These are phyloP conservation scores for Enteromius viviparus DNA, from an alignment of 2,797 vertebrate species.

Conservation along the genomic window DNA sequence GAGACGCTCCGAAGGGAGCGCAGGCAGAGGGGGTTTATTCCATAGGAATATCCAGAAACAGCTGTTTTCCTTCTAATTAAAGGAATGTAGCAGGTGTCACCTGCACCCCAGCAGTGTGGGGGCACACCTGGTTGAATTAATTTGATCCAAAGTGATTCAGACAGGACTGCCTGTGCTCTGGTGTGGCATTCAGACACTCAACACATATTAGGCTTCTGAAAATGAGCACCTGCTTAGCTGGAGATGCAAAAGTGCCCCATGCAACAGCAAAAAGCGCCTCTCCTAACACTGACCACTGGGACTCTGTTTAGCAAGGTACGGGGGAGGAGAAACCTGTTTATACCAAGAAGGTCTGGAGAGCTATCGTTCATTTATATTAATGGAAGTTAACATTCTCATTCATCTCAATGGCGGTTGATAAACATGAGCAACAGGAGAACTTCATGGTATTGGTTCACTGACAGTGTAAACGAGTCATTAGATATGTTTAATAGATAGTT, in stretches of 20 bases:
- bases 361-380: background rate
- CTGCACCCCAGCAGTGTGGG: constrained; percentile 70
- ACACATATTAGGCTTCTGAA: constrained; percentile 70
- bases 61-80: constrained; percentile 82
- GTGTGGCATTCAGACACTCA: constrained; percentile 49
- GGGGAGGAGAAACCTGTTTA: background rate
- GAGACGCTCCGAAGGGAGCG: constrained; percentile 48
- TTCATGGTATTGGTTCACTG: background rate
- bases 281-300: constrained; percentile 55
- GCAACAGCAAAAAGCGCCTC: constrained; percentile 47
- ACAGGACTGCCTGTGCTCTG: constrained; percentile 70
- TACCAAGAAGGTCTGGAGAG: background rate
- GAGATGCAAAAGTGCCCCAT: constrained; percentile 42
- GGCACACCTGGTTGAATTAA: constrained; percentile 79
- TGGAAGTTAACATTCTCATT: background rate
- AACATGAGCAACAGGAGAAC: background rate
- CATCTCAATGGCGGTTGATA: background rate
- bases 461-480: background rate
- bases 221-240: constrained; percentile 68
- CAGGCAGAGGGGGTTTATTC: constrained; percentile 54
- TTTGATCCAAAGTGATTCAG: constrained; percentile 80
- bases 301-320: constrained; percentile 41
- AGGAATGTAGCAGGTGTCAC: constrained; percentile 81
- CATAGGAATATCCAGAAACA: constrained; percentile 72
- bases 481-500: background rate